Evolutionary conservation across 2,797 vertebrate species (phyloP).

Genomic region (Danio jaintianensis): DNA sequence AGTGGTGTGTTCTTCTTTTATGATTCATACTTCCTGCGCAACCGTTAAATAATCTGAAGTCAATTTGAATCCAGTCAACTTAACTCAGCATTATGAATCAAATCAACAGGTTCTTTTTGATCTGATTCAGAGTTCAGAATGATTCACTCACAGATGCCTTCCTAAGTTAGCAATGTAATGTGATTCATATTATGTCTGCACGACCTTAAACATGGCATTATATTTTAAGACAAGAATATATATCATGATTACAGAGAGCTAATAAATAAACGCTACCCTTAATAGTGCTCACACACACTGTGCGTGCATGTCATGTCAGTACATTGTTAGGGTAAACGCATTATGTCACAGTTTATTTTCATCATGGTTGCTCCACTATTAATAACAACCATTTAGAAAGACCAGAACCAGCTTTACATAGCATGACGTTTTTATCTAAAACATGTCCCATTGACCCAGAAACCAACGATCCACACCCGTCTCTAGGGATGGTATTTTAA

Average conservation of each 20-base stretch:
- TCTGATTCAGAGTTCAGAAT: background rate
- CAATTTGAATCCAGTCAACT: too few relatives aligned
- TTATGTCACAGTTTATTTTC: slow-evolving; percentile 45
- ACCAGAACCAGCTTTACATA: slow-evolving; percentile 17
- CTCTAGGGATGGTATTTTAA: slow-evolving; percentile 44
- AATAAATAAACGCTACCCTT: background rate
- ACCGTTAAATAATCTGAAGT: too few relatives aligned
- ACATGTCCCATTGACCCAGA: slow-evolving; percentile 48
- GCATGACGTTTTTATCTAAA: slow-evolving; percentile 46
- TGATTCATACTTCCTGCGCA: too few relatives aligned
- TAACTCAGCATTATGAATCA: background rate
- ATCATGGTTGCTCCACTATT: background rate
- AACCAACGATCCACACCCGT: slow-evolving; percentile 51
- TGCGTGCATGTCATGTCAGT: slow-evolving; percentile 13
- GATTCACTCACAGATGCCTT: background rate
- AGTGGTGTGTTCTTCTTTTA: too few relatives aligned
- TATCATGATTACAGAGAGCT: background rate
- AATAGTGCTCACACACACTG: background rate
- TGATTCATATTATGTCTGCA: background rate
- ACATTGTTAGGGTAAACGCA: slow-evolving; percentile 28
- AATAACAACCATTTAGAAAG: slow-evolving; percentile 21
- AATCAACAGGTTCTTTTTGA: background rate
- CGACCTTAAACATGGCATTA: background rate
- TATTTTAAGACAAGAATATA: background rate
- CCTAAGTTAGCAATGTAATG: background rate